Evolutionary conservation across 2,113 vertebrate species (phyloP).

Genomic region (Scatophagus argus): DNA sequence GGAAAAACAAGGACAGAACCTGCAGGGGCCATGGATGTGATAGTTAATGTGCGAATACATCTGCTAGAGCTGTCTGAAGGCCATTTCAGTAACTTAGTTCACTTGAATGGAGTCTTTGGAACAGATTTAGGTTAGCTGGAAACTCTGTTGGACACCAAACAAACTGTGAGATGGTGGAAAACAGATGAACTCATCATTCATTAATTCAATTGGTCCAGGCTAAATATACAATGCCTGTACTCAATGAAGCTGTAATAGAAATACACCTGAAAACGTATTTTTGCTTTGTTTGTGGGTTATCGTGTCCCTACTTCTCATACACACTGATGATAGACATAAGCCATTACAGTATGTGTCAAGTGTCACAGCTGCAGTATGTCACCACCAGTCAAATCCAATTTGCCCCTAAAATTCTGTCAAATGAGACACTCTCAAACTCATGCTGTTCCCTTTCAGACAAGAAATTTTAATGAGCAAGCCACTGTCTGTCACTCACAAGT

Average conservation of each 20-base stretch:
- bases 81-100: constrained; percentile 30
- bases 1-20: neutral
- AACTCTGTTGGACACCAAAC: constrained; percentile 55
- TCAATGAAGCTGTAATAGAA: neutral
- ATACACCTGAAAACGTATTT: neutral
- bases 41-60: constrained; percentile 45
- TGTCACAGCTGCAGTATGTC: constrained; percentile 10
- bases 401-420: constrained; percentile 6
- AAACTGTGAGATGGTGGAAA: constrained; percentile 30
- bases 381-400: constrained; percentile 15
- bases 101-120: constrained; percentile 13
- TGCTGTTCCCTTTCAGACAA: constrained; percentile 4
- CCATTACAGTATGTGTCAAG: neutral
- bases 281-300: neutral
- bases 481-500: constrained; percentile 53
- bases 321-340: neutral
- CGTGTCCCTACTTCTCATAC: neutral
- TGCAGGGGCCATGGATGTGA: constrained; percentile 29
- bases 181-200: constrained; percentile 38
- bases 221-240: constrained; percentile 10
- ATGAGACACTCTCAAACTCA: constrained; percentile 16
- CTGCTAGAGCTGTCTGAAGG: constrained; percentile 29
- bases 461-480: constrained; percentile 40
- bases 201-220: constrained; percentile 14
- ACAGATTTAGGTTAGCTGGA: constrained; percentile 33